Evolutionary conservation across 2,797 vertebrate genomes (phyloP), one percentile per base, ranked within the genome.

Genomic region (Esox lucius): DNA sequence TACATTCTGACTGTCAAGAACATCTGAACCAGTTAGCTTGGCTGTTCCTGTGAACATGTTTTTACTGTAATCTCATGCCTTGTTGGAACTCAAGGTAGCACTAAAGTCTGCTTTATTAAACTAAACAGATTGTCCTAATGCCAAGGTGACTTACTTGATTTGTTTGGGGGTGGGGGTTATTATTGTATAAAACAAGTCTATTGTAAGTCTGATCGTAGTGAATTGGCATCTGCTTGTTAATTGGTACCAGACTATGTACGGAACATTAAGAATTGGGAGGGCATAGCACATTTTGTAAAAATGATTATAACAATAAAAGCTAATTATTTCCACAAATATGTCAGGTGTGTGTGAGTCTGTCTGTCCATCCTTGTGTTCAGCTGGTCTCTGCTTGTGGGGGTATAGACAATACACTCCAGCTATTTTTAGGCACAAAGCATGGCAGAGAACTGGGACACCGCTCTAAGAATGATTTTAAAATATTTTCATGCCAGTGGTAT

Each of bases 171-270:
- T 2, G 33, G 28, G 35, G 42, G 61, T 53, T 75, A 80, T 72
- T 46, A 68, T 74, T 75, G 76, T 85, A 71, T 84, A 72, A 91
- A 88, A 39, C 7, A 8, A 39, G 42, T 46, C 42, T 11, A 13
- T 46, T 46, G 81, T 84, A 89, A 86, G 80, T 95, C 89, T 94
- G 92, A 92, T 93, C 92, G 93, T 92, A 75, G 88, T 93, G 91
- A 95, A 92, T 91, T 95, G 92, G 84, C 90, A 84, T 81, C 92
- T 86, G 92, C 90, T 89, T 51, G 62, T 49, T 87, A 86, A 90
- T 87, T 89, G 84, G 86, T 86, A 91, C 88, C 86, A 82, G 80
- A 83, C 72, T 87, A 78, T 91, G 87, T 42, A 46, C 90, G 87
- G 89, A 90, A 84, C 85, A 84, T 89, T 83, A 90, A 89, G 83